A percentile compares a stretch with the other conserved stretches of the same genome.
Conservation (phyloP, 1,140 invertebrate species). For the Mya arenaria region DNA sequence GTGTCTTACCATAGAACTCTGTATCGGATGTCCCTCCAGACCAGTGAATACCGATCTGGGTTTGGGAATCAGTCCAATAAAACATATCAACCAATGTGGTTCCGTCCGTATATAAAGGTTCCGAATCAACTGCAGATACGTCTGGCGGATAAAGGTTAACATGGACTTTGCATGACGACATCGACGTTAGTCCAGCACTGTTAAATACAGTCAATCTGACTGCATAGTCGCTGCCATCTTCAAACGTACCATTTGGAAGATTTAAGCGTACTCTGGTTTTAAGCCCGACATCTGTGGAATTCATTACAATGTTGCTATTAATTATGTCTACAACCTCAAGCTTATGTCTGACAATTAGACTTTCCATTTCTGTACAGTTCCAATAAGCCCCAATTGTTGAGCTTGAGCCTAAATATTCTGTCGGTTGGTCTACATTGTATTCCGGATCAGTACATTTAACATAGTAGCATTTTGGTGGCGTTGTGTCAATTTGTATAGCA, state of each 20-base stretch:
- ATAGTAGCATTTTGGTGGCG: slow-evolving; percentile 8
- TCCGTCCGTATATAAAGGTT: not conserved
- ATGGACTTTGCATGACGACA: not conserved
- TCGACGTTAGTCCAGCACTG: not conserved
- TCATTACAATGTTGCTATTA: not conserved
- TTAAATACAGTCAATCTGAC: slow-evolving; percentile 18
- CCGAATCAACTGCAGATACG: not conserved
- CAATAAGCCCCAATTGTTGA: slow-evolving; percentile 37
- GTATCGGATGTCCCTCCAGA: slow-evolving; percentile 11
- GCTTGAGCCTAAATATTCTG: slow-evolving; percentile 20
- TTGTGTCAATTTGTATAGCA: slow-evolving; percentile 24
- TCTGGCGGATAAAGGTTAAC: slow-evolving; percentile 17
- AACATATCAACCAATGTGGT: not conserved
- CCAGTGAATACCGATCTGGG: slow-evolving; percentile 23
- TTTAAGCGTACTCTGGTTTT: not conserved
- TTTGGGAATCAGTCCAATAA: slow-evolving; percentile 12
- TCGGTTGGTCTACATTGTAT: slow-evolving; percentile 28
- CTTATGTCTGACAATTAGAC: not conserved
- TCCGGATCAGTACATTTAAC: slow-evolving; percentile 32
- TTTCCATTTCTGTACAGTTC: slow-evolving; percentile 31
- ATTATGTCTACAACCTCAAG: not conserved
- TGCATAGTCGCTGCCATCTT: not conserved
- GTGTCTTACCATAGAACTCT: slow-evolving; percentile 24
- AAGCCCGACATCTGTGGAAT: not conserved
- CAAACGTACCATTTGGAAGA: not conserved